Evolutionary conservation across 2,113 vertebrate species (phyloP), one percentile per base, ranked within the genome.

Genomic region (Lepisosteus oculatus): DNA sequence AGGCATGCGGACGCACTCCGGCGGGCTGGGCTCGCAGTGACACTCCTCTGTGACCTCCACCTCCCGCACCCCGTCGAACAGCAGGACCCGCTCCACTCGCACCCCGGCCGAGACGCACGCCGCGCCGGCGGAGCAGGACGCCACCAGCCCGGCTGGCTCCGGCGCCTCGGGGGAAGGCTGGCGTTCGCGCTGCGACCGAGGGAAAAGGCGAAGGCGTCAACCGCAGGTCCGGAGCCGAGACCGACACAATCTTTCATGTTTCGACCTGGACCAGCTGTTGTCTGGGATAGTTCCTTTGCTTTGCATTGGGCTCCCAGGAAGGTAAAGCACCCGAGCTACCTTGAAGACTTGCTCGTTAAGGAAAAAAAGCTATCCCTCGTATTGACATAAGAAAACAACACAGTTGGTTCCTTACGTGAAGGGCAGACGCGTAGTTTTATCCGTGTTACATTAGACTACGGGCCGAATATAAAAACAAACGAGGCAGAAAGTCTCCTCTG

Each of bases 11-110:
- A 94, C 76, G 66, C 92, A 89, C 65, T 84, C 83, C 0, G 70
- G 45, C 0, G 84, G 76, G n/a, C 67, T 86, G 0, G 72, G 13
- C 44, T 87, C 87, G 8, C 93, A 94, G 43, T 87, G 91, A 44
- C 92, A 93, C 67, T 89, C 81, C 8, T 92, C 64, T 0, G 90
- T 77, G 29, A 93, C 83, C 68, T 92, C 90, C 61, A 92, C 85
- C 64, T 91, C 86, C 17, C 69, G 76, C 5, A 76, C 43, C 0
- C 93, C 92, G 8, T 88, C 55, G 0, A 85, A 80, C 65, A 93
- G 86, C 43, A 90, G 81, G 41, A 92, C 73, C 4, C 15, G 74
- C 63, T 93, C 86, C 69, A 90, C 75, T 0, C 72, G 86, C 79
- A 91, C 54, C 1, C 68, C 72, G 1, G 90, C 83, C 0, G 85